Evolutionary conservation across 2,888 invertebrate species (phyloP), one percentile per base, ranked within the genome.

Genomic region (Drosophila neonasuta): DNA sequence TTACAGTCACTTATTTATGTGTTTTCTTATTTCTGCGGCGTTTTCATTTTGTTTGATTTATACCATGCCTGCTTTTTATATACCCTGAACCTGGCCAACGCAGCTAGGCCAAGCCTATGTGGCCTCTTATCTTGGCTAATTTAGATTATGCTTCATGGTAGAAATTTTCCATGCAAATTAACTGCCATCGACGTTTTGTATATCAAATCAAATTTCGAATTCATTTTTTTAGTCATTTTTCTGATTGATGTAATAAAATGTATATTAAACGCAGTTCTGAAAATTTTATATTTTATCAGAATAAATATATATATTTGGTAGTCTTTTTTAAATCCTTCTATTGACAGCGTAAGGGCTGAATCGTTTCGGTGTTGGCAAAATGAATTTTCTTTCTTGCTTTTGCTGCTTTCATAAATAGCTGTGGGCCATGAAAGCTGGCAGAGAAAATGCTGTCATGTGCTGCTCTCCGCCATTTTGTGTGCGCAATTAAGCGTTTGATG

Each of bases 1-100:
- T 82, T 75, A 84, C 68, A 78, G 70, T 72, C 79, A 80, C 79
- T 75, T 86, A 86, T 84, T 80, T 80, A 80, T 83, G 68, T 57
- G 56, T 71, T 62, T 81, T 74, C 74, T 79, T 73, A 68, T 74
- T 57, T 71, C 57, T 73, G 64, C 59, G 36, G 57, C 54, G 59
- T 67, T 80, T 66, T 52, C 60, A 49, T 60, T 59, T 61, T 64
- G 60, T 63, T 64, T 74, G 64, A 75, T 71, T 73, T 66, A 68
- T 59, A 61, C 42, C 20, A 30, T 54, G 15, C 48, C 39, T 24
- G 44, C 64, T 62, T 45, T 65, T 30, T 24, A 34, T 44, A 57
- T 67, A 63, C 74, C 17, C 67, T 71, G 44, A 34, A 34, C 44
- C 13, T 55, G 10, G 13, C 9, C 52, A 52, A 54, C 11, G 17